These are phyloP conservation scores for Kradibia gibbosae DNA, from an alignment of 1,140 invertebrate species.

Conservation along the genomic window DNA sequence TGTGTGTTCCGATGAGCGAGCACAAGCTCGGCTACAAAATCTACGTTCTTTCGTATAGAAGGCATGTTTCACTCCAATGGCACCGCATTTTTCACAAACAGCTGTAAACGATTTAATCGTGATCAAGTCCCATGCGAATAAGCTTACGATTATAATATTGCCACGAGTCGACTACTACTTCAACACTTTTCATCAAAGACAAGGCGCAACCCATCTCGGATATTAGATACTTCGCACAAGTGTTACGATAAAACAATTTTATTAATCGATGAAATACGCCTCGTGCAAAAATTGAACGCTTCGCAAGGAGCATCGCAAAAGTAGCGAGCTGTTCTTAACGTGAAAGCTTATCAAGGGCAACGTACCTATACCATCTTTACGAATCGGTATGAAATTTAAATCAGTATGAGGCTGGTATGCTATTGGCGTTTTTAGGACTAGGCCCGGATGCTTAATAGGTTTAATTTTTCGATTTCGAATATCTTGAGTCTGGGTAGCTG, in stretches of 20 bases:
- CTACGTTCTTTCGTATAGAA: conserved; percentile 90
- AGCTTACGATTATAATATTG: too few relatives aligned
- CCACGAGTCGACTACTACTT: too few relatives aligned
- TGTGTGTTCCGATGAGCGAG: conserved; percentile 72
- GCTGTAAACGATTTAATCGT: conserved; percentile 75
- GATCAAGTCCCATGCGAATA: too few relatives aligned
- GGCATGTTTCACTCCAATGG: conserved; percentile 90
- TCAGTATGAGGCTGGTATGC: conserved; percentile 86
- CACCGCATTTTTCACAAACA: conserved; percentile 91
- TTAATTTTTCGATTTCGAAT: conserved; percentile 79
- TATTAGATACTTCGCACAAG: too few relatives aligned
- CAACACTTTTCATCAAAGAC: too few relatives aligned
- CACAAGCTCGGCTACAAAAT: conserved; percentile 85
- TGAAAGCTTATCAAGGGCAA: conserved; percentile 23
- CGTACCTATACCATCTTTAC: conserved; percentile 88
- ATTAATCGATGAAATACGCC: too few relatives aligned
- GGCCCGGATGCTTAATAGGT: conserved; percentile 82
- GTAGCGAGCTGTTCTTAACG: too few relatives aligned
- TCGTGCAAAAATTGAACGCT: too few relatives aligned
- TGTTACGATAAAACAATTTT: too few relatives aligned
- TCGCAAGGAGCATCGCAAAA: too few relatives aligned
- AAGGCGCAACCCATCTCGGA: too few relatives aligned
- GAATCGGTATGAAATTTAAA: conserved; percentile 84
- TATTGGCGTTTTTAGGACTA: conserved; percentile 85
- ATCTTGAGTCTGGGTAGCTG: conserved; percentile 74